These are phyloP conservation scores for Morone saxatilis DNA, from an alignment of 2,113 vertebrate genomes.

Conservation along the genomic window DNA sequence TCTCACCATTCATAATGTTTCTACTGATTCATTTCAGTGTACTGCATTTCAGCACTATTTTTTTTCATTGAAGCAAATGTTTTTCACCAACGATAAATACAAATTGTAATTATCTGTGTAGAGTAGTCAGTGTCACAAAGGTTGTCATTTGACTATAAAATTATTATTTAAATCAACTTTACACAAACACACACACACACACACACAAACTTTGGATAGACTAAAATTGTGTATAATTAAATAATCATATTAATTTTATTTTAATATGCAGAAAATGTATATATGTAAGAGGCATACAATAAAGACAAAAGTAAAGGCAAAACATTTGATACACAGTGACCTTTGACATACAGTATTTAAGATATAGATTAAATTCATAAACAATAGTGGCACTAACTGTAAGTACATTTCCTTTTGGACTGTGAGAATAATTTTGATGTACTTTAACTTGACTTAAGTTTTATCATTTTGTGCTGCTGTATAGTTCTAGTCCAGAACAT, in stretches of 20 bases:
- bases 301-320: neutral
- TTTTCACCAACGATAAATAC: neutral
- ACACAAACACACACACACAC: neutral
- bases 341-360: neutral
- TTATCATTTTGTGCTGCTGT: too few relatives aligned
- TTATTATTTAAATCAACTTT: neutral
- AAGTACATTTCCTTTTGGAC: neutral
- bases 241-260: too few relatives aligned
- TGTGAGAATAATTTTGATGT: neutral
- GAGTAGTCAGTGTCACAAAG: neutral
- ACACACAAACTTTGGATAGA: neutral
- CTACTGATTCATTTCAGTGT: neutral
- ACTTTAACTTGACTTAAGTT: neutral
- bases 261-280: neutral
- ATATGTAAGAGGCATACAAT: neutral
- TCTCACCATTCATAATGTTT: neutral
- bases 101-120: neutral
- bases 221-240: too few relatives aligned
- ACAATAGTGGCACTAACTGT: neutral
- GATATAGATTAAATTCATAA: neutral
- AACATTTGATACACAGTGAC: neutral
- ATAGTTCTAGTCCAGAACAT: too few relatives aligned
- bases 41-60: neutral
- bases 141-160: neutral
- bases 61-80: neutral